Base-by-base conservation (phyloP, 2,888 invertebrate species). In the Apodemia duryi region DNA sequence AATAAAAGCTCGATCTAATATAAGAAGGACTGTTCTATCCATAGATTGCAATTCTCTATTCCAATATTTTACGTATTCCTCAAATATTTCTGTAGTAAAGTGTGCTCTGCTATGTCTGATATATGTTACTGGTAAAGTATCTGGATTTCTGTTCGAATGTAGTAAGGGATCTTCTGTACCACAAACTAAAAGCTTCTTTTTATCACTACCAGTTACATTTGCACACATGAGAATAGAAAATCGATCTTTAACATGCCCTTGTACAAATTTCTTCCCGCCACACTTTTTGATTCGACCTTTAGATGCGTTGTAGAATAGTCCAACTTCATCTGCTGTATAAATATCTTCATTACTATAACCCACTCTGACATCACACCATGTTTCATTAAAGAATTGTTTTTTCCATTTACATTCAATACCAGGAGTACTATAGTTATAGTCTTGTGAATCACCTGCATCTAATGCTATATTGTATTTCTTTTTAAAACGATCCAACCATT, bases 401-500 rank as follows among this genome's bases (percentile, higher is more conserved):
- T 81, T 82, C 77, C 78, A 81, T 69, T 81, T 80, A 0, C 80
- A 79, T 10, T 80, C 81, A 46, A 74, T 66, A 0, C 73, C 71
- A 7, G 72, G 74, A 9, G 13, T 46, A 7, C 7, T 51, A 21
- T 64, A 69, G 41, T 76, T 76, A 51, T 77, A 76, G 6, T 70
- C 63, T 21, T 68, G 67, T 0, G 75, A 73, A 0, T 72, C 72
- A 0, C 74, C 74, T 7, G 49, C 21, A 66, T 77, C 70, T 0
- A 81, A 65, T 0, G 72, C 70, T 46, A 83, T 82, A 46, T 75
- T 78, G 57, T 82, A 78, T 43, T 77, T 72, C 5, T 77, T 75
- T 43, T 83, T 83, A 41, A 83, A 83, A 9, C 82, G 70, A 54
- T 83, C 83, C 6, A 83, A 62, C 83, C 83, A 83, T 71, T 83